Evolutionary conservation across 2,797 vertebrate species (phyloP).

Genomic region (Acanthis flammea): DNA sequence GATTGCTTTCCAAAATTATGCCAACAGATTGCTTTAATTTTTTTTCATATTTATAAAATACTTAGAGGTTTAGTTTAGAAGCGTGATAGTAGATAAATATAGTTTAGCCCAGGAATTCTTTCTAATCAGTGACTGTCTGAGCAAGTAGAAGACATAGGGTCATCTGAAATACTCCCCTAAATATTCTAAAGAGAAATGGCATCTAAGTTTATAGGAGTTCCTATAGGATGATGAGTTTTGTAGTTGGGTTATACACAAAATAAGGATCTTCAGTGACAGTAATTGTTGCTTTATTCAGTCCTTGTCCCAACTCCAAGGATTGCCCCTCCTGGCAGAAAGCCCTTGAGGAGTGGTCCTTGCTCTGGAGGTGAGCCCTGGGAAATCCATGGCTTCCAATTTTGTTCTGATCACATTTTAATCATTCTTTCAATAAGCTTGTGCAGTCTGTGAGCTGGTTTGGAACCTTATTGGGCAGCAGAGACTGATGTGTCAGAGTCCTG

Average conservation of each 20-base stretch:
- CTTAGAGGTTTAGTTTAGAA: neutral
- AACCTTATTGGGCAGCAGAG: neutral
- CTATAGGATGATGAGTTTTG: neutral
- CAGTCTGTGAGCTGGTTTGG: neutral
- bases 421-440: neutral
- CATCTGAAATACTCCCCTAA: neutral
- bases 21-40: neutral
- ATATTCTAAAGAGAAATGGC: neutral
- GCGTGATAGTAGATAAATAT: neutral
- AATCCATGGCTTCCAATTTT: neutral
- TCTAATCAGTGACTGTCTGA: neutral
- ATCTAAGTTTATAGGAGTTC: neutral
- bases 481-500: neutral
- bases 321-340: neutral
- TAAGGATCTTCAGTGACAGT: neutral
- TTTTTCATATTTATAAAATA: neutral
- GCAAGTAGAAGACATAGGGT: neutral
- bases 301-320: fast-evolving
- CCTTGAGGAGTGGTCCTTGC: neutral
- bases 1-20: neutral
- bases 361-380: neutral
- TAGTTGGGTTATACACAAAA: neutral
- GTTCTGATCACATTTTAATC: neutral
- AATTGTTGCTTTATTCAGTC: neutral
- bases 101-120: neutral